Evolutionary conservation across 2,888 invertebrate species (phyloP), one percentile per base, ranked within the genome.

Genomic region (Dendrolimus houi): DNA sequence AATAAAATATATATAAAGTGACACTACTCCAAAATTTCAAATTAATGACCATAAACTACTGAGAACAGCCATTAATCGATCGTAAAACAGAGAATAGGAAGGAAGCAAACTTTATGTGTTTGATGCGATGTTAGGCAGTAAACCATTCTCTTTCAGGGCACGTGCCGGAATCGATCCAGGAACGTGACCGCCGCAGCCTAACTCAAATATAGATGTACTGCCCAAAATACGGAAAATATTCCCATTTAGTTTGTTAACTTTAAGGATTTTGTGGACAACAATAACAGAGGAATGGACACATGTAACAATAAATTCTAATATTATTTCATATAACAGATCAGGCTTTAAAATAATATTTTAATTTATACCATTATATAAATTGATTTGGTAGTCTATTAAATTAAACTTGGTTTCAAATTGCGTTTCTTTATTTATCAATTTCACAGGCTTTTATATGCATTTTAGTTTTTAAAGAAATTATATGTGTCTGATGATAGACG

Each of bases 131-230:
- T 47, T 47, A 47, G 47, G 47, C 47, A 9, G 9, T 47, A 47
- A 47, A 47, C 9, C 47, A 9, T 47, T 12, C 47, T 47, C 47
- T 47, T 9, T 40, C 53, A 56, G 53, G 64, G 64, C 64, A 67
- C 67, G 62, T 61, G 53, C 56, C 53, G 56, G 64, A 61, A 68
- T 70, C 68, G 69, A 70, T 67, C 55, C 56, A 58, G 61, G 59
- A 56, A 59, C 66, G 68, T 64, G 67, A 59, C 58, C 57, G 56
- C 52, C 57, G 55, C 57, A 54, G 55, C 40, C 17, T 52, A 9
- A 41, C 47, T 47, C 47, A 55, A 41, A 41, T 52, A 40, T 42
- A 57, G 57, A 54, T 7, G 52, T 57, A 55, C 57, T 57, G 54
- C 17, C 42, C 54, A 57, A 59, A 61, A 60, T 61, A 58, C 58